phyloP scores from a whole-genome alignment of 92 coral and sea anemone genomes.

The Phenganax stokvisi region DNA sequence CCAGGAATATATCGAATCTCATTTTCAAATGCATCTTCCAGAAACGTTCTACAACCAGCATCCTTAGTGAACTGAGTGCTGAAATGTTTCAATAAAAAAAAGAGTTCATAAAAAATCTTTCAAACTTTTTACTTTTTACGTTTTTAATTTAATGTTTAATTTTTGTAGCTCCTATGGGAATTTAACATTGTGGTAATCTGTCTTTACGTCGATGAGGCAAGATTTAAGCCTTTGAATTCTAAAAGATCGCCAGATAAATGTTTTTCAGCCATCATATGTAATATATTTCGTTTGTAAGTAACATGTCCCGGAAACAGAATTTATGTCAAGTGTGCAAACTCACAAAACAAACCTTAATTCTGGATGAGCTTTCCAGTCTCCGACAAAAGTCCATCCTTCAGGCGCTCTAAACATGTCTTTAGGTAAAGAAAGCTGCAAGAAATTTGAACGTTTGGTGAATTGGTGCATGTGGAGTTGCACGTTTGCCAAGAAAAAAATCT shows the following conservation, averaged over 20 bases:
- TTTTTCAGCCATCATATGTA: background rate
- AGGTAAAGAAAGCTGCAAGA: slow-evolving; percentile 58
- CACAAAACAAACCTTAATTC: slow-evolving; percentile 57
- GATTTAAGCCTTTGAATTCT: too few relatives aligned
- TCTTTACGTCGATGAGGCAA: too few relatives aligned
- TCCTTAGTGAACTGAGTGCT: slow-evolving; percentile 29
- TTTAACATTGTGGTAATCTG: too few relatives aligned
- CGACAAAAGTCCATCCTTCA: slow-evolving; percentile 68
- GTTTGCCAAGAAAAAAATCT: too few relatives aligned
- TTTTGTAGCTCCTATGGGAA: too few relatives aligned
- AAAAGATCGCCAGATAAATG: background rate
- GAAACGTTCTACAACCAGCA: slow-evolving; percentile 47
- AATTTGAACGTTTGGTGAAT: background rate
- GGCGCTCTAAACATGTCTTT: slow-evolving; percentile 66
- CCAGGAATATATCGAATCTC: slow-evolving; percentile 84
- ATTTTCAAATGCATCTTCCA: slow-evolving; percentile 79
- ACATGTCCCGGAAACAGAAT: background rate
- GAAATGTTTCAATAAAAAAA: background rate
- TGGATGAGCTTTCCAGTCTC: slow-evolving; percentile 70
- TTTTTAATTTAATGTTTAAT: background rate
- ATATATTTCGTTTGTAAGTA: background rate
- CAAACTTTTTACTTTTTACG: background rate
- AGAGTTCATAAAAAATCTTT: background rate
- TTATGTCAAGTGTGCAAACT: background rate
- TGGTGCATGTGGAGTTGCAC: too few relatives aligned